These are phyloP conservation scores for Clupea harengus DNA, from an alignment of 2,113 vertebrate species.

Conservation along the genomic window DNA sequence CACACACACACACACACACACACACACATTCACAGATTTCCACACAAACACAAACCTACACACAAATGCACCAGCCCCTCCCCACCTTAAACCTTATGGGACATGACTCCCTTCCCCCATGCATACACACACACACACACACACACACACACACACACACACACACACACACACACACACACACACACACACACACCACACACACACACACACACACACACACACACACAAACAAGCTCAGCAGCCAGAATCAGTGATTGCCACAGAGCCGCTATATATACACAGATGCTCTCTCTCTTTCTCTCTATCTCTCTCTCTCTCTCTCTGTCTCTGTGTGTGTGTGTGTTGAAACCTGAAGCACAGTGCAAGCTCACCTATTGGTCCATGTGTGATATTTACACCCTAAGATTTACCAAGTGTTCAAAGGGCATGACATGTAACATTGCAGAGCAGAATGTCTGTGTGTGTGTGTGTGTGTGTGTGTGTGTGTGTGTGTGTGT, in stretches of 20 bases:
- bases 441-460: not conserved
- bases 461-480: not conserved
- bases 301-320: not conserved
- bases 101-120: not conserved
- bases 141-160: no score
- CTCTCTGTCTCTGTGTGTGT: not conserved
- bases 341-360: not conserved
- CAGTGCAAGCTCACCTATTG: not conserved
- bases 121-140: not conserved
- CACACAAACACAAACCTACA: not conserved
- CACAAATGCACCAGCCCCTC: not conserved
- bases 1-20: not conserved
- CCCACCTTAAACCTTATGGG: not conserved
- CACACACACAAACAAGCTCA: conserved; percentile 10
- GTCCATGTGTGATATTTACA: not conserved
- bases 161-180: conserved; percentile 2
- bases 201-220: no score
- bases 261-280: not conserved
- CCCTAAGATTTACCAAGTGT: not conserved
- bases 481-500: not conserved
- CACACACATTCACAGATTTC: not conserved
- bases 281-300: not conserved
- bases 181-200: not conserved
- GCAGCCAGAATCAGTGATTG: not conserved
- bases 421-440: not conserved